Base-by-base conservation (phyloP, 2,797 vertebrate species). In the Carapus acus region DNA sequence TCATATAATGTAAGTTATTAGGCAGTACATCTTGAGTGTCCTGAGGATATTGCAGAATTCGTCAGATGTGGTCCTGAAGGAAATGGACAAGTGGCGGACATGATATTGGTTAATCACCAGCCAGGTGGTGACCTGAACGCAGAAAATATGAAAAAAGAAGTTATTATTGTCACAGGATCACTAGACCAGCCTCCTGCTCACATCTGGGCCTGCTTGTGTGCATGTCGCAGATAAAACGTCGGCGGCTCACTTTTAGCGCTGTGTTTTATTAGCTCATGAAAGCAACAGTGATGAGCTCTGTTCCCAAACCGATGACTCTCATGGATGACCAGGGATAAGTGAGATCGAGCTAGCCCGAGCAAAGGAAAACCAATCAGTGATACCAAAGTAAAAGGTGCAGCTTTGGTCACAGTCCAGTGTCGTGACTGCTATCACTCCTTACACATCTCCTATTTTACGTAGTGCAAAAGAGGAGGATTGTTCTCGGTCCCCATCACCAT, bases 1-100 rank as follows among this genome's bases (percentile, higher is more conserved):
- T 85, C 82, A 75, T 81, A 73, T 80, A 76, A 79, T 71, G 31
- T 62, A 62, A 83, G 68, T 81, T 84, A 85, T 82, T 77, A 70
- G 74, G 71, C 64, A 2, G 49, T 79, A 72, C 74, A 71, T 84
- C 76, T 83, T 63, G 56, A 56, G 68, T 45, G 70, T 74, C 74
- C 24, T 60, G 38, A 54, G 71, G 71, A 58, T 83, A 74, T 80
- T 77, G 78, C 76, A 0, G 8, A 15, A 65, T 77, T 44, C 65
- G 62, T 73, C 71, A 39, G 16, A 50, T 65, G 70, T 66, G 65
- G 66, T 83, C 74, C 54, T 50, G 23, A 65, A 71, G 73, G 81
- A 78, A 77, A 83, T 68, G 43, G 67, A 78, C 70, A 61, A 49
- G 64, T 4, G 0, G 40, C 43, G 57, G 58, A 77, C 59, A 74